Conservation (phyloP, 2,888 invertebrate species). For the Abrostola triplasia region DNA sequence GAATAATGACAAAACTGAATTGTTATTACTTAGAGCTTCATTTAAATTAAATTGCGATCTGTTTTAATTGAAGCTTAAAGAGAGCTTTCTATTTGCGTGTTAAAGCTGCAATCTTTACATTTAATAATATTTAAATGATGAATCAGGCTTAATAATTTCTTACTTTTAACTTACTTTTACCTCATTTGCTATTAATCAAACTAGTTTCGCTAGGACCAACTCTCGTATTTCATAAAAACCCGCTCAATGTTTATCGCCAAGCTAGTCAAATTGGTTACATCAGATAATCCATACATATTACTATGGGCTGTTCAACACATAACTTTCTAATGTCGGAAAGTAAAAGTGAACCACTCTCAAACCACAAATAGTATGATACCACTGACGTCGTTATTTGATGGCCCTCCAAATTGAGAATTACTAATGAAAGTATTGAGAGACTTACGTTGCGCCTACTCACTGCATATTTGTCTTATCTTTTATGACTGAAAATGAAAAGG, state of each 20-base stretch:
- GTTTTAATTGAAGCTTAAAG: not conserved
- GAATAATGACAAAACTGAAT: not conserved
- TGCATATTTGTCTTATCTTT: not conserved
- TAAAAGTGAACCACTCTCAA: slow-evolving; percentile 41
- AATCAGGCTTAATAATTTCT: too few relatives aligned
- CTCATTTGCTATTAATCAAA: not conserved
- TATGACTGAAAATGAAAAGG: not conserved
- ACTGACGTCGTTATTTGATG: slow-evolving; percentile 38
- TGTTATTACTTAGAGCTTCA: not conserved
- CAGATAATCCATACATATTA: slow-evolving; percentile 36
- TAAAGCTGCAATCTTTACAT: too few relatives aligned
- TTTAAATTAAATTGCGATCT: not conserved
- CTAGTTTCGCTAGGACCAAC: not conserved
- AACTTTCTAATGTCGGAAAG: slow-evolving; percentile 49
- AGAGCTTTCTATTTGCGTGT: too few relatives aligned
- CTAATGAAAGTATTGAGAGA: not conserved
- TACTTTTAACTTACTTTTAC: too few relatives aligned
- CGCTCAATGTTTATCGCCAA: slow-evolving; percentile 16
- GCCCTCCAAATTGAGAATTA: slow-evolving; percentile 22
- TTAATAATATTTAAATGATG: too few relatives aligned
- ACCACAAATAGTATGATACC: slow-evolving; percentile 31
- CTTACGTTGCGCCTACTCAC: too few relatives aligned
- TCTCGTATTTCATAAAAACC: slow-evolving; percentile 6
- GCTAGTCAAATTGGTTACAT: slow-evolving; percentile 46
- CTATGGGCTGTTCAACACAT: slow-evolving; percentile 39